phyloP scores from a whole-genome alignment of 2,888 invertebrate species.

The Heliconius cydno region DNA sequence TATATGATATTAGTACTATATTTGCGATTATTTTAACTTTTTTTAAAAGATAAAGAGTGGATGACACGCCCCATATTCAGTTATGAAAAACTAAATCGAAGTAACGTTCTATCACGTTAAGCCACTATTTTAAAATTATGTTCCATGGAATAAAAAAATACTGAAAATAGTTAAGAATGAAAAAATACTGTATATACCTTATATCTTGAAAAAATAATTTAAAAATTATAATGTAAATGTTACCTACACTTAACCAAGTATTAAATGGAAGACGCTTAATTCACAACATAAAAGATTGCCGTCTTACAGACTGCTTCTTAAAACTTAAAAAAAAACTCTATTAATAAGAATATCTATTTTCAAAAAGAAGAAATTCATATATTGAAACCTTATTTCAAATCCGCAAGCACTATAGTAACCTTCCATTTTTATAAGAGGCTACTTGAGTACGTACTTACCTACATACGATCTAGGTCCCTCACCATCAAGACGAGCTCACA shows the following conservation, averaged over 20 bases:
- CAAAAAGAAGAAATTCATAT: background rate
- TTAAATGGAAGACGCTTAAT: background rate
- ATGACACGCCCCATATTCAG: constrained; percentile 21
- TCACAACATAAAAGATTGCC: background rate
- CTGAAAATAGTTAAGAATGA: too few relatives aligned
- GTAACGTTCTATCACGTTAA: background rate
- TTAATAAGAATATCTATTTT: background rate
- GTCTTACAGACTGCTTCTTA: background rate
- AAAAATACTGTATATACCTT: too few relatives aligned
- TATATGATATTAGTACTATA: background rate
- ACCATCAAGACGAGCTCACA: constrained; percentile 36
- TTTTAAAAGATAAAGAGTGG: background rate
- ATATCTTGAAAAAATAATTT: too few relatives aligned
- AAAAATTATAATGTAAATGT: too few relatives aligned
- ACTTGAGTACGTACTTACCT: constrained; percentile 48
- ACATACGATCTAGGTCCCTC: constrained; percentile 42
- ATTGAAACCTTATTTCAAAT: constrained; percentile 30
- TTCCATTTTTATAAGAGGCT: constrained; percentile 36
- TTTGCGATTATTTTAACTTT: background rate
- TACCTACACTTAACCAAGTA: background rate
- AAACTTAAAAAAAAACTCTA: too few relatives aligned
- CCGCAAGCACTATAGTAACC: constrained; percentile 30
- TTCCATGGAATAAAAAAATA: too few relatives aligned
- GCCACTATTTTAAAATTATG: background rate
- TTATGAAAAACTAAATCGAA: background rate